These are phyloP conservation scores for Chrysodeixis includens DNA, from an alignment of 2,888 invertebrate genomes.

Conservation along the genomic window DNA sequence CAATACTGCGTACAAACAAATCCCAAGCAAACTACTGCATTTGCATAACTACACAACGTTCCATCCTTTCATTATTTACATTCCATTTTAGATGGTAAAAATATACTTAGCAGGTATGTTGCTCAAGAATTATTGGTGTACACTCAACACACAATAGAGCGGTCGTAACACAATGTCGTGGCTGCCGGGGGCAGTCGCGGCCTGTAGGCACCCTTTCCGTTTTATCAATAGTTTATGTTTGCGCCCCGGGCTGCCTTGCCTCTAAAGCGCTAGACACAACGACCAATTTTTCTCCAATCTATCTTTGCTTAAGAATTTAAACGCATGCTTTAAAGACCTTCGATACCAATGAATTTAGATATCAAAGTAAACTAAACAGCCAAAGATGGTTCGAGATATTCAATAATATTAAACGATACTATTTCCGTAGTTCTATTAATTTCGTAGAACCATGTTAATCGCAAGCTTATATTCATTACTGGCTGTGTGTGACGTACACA, in stretches of 20 bases:
- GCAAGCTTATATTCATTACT: neutral
- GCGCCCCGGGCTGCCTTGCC: conserved; percentile 59
- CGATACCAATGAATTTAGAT: no score
- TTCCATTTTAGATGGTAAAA: conserved; percentile 18
- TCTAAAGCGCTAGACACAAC: conserved; percentile 44
- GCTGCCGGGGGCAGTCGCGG: conserved; percentile 55
- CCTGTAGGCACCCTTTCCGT: conserved; percentile 68
- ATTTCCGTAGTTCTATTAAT: neutral
- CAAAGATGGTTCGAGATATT: no score
- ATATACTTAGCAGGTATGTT: conserved; percentile 29
- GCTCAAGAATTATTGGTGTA: conserved; percentile 51
- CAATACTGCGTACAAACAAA: conserved; percentile 9
- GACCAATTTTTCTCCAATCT: conserved; percentile 28
- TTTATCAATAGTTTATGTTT: conserved; percentile 81
- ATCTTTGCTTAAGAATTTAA: neutral
- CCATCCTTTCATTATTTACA: conserved; percentile 8
- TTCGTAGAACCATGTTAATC: neutral
- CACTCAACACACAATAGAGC: conserved; percentile 59
- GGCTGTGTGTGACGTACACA: neutral
- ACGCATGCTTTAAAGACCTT: no score
- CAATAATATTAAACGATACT: neutral
- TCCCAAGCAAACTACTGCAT: conserved; percentile 5
- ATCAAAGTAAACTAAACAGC: no score
- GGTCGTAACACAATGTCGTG: conserved; percentile 60
- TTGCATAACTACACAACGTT: neutral